Conservation (phyloP, 2,888 invertebrate genomes). For the Dioctria rufipes region DNA sequence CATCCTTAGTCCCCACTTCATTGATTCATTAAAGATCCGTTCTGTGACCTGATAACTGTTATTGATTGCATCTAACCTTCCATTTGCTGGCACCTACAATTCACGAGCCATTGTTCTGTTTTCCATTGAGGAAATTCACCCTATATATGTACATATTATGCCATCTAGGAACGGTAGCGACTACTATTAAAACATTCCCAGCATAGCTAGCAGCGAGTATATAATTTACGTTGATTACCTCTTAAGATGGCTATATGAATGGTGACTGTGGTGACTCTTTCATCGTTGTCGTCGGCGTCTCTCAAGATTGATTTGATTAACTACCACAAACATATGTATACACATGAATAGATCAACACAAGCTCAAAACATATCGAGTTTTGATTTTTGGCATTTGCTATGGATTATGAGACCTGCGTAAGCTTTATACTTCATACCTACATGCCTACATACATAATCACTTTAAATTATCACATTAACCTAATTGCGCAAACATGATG, state of each 20-base stretch:
- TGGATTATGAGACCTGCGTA: not conserved
- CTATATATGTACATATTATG: not conserved
- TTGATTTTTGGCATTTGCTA: not conserved
- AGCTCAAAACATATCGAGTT: too few relatives aligned
- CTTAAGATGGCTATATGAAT: conserved; percentile 22
- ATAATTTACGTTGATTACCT: conserved; percentile 43
- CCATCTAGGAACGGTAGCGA: not conserved
- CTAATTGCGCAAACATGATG: conserved; percentile 49
- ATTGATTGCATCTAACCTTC: conserved; percentile 11
- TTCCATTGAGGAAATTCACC: not conserved
- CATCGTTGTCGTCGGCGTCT: too few relatives aligned
- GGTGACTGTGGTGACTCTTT: conserved; percentile 3
- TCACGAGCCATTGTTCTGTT: not conserved
- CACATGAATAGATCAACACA: not conserved
- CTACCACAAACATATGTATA: conserved; percentile 17
- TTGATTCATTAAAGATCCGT: conserved; percentile 5
- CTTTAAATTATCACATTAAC: conserved; percentile 48
- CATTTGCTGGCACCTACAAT: conserved; percentile 1
- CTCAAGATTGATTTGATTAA: conserved; percentile 45
- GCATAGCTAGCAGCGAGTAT: conserved; percentile 6
- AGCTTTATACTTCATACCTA: not conserved
- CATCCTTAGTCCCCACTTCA: not conserved
- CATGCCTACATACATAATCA: conserved; percentile 13
- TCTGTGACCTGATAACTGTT: conserved; percentile 13
- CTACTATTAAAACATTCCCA: conserved; percentile 2